Conservation (phyloP, 1,140 invertebrate genomes). For the Drosophila guanche region DNA sequence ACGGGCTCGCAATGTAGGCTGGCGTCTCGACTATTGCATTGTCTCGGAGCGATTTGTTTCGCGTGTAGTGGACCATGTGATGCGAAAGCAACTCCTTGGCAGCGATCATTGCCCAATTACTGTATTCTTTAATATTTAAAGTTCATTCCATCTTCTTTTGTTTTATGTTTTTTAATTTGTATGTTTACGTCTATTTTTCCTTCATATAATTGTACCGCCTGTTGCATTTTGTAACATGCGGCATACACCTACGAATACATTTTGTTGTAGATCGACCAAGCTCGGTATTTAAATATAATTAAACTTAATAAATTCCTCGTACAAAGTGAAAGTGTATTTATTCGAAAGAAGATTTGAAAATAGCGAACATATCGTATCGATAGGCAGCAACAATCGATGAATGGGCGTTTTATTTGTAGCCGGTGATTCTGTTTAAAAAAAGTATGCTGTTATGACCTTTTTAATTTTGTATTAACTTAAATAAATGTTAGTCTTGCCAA, state of each 20-base stretch:
- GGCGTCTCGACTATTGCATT: slow-evolving; percentile 98
- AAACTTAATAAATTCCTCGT: slow-evolving; percentile 16
- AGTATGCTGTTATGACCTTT: no score
- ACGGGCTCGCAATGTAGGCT: slow-evolving; percentile 95
- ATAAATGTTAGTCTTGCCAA: no score
- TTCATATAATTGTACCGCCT: neutral
- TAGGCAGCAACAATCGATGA: no score
- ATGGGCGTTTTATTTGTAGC: no score
- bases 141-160: neutral
- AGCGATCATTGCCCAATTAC: slow-evolving; percentile 95
- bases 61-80: slow-evolving; percentile 91
- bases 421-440: no score
- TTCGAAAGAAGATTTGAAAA: no score
- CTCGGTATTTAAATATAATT: slow-evolving; percentile 26
- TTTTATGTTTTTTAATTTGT: slow-evolving; percentile 4
- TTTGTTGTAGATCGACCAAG: slow-evolving; percentile 25
- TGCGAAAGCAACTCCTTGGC: slow-evolving; percentile 90
- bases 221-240: neutral
- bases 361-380: no score
- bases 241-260: slow-evolving; percentile 5
- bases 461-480: no score
- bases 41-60: slow-evolving; percentile 91
- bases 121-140: slow-evolving; percentile 87
- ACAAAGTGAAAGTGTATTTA: neutral
- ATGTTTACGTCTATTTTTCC: neutral